Percentiles rank a stretch among this genome's conserved stretches.
phyloP scores from a whole-genome alignment of 2,888 invertebrate species.

The Pteria penguin region DNA sequence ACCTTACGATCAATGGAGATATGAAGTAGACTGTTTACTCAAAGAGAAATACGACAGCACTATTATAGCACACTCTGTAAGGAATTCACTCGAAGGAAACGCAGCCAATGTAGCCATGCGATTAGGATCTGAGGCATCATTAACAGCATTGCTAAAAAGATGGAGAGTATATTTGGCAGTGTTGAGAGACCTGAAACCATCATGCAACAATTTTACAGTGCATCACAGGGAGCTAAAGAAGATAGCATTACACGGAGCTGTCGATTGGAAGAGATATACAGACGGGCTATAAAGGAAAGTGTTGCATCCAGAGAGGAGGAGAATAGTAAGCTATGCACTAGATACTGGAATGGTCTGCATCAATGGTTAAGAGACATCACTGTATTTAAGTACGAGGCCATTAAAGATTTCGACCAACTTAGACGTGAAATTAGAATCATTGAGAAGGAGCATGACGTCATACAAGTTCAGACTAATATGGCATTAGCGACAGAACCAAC shows the following conservation, averaged over 20 bases:
- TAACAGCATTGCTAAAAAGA: background rate
- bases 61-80: background rate
- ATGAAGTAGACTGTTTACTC: slow-evolving; percentile 10
- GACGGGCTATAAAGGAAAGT: background rate
- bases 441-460: slow-evolving; percentile 4
- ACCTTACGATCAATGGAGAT: slow-evolving; percentile 1
- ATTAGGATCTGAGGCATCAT: background rate
- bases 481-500: no score
- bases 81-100: background rate
- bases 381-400: background rate
- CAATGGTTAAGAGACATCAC: background rate
- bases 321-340: background rate
- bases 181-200: slow-evolving; percentile 1
- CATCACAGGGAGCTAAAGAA: background rate
- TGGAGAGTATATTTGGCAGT: slow-evolving; percentile 7
- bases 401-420: background rate
- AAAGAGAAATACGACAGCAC: background rate
- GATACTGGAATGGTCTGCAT: background rate
- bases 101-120: slow-evolving; percentile 7
- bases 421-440: background rate
- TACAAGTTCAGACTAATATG: background rate
- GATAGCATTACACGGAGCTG: background rate
- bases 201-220: slow-evolving; percentile 4
- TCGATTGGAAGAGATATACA: background rate
- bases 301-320: background rate